Conservation (phyloP, 2,113 vertebrate genomes). For the Chloropsis hardwickii region DNA sequence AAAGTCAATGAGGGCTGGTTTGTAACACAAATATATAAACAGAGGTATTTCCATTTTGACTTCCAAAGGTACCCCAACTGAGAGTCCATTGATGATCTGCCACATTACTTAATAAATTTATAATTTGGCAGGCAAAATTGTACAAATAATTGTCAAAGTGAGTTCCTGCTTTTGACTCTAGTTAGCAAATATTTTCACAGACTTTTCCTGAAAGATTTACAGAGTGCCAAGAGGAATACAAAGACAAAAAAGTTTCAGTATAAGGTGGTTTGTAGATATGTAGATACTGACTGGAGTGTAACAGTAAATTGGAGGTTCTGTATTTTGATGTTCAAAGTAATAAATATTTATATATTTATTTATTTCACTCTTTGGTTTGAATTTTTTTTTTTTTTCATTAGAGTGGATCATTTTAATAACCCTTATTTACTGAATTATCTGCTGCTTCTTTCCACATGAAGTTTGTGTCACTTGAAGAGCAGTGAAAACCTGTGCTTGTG, state of each 20-base stretch:
- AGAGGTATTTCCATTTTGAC: background rate
- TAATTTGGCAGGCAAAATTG: background rate
- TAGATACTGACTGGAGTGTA: background rate
- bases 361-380: background rate
- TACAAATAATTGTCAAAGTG: background rate
- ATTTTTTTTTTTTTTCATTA: background rate
- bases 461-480: background rate
- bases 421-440: background rate
- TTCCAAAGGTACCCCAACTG: background rate
- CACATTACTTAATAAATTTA: background rate
- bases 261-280: rapidly evolving
- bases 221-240: background rate
- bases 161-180: background rate
- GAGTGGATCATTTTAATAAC: background rate
- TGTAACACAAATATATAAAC: background rate
- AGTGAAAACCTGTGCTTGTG: background rate
- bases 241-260: background rate
- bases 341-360: background rate
- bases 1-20: background rate
- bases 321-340: background rate
- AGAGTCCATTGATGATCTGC: background rate
- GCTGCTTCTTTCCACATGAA: background rate
- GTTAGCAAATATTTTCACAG: background rate
- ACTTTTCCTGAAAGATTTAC: background rate
- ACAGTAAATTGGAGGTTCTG: background rate